These are phyloP conservation scores for Gambusia holbrooki DNA, from an alignment of 2,113 vertebrate genomes.

Conservation along the genomic window DNA sequence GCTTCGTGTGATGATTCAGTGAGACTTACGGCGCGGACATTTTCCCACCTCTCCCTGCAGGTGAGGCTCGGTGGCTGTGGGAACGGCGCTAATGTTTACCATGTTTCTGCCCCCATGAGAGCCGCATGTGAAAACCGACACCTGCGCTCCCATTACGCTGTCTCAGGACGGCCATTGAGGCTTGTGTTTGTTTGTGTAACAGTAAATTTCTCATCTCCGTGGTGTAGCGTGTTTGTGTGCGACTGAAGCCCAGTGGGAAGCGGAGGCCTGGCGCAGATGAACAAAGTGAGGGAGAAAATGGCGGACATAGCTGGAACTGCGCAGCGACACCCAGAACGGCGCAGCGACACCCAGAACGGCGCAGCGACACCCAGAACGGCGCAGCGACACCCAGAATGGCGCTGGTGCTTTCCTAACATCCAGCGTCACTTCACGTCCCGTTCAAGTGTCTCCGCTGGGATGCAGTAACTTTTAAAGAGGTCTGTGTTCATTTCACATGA, in stretches of 20 bases:
- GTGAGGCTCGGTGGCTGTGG: slow-evolving; percentile 48
- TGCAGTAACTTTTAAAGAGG: slow-evolving; percentile 8
- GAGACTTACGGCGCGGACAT: slow-evolving; percentile 29
- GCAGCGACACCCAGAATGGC: slow-evolving; percentile 62
- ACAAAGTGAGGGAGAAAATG: slow-evolving; percentile 63
- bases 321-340: slow-evolving; percentile 62
- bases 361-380: slow-evolving; percentile 60
- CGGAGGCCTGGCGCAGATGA: slow-evolving; percentile 63
- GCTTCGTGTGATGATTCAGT: slow-evolving; percentile 47
- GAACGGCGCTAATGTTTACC: slow-evolving; percentile 61
- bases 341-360: no score
- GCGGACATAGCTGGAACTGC: slow-evolving; percentile 71
- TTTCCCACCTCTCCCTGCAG: slow-evolving; percentile 60
- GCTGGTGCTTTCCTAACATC: slow-evolving; percentile 69
- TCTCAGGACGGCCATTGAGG: slow-evolving; percentile 66
- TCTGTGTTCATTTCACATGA: slow-evolving; percentile 6
- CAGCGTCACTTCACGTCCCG: slow-evolving; percentile 73
- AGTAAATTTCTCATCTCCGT: slow-evolving; percentile 65
- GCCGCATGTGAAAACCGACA: slow-evolving; percentile 74
- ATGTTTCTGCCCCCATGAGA: slow-evolving; percentile 55
- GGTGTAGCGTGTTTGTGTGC: slow-evolving; percentile 32
- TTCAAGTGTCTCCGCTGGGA: slow-evolving; percentile 38
- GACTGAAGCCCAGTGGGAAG: slow-evolving; percentile 68
- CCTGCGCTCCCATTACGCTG: slow-evolving; percentile 72
- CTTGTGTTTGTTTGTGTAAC: slow-evolving; percentile 70